These are phyloP conservation scores for Onthophagus sagittarius DNA, from an alignment of 2,888 invertebrate genomes.

Conservation along the genomic window DNA sequence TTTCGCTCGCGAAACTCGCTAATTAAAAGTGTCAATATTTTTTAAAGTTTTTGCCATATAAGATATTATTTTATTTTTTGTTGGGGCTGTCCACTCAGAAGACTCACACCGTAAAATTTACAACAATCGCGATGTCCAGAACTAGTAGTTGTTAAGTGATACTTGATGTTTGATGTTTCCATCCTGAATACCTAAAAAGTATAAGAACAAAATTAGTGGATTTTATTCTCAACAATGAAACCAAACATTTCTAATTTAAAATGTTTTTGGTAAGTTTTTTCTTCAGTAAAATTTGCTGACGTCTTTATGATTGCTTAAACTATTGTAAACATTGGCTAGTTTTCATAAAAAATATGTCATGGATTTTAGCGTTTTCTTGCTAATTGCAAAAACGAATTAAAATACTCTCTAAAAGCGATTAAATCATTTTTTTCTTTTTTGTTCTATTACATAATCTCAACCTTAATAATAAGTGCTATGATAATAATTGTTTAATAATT, in stretches of 20 bases:
- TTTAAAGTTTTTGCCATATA: neutral
- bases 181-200: neutral
- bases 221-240: neutral
- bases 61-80: neutral
- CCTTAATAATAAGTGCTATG: neutral
- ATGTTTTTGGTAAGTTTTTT: neutral
- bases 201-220: neutral
- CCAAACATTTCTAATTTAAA: neutral
- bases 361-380: neutral
- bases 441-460: neutral
- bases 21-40: neutral
- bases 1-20: neutral
- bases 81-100: neutral
- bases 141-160: neutral
- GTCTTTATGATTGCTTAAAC: neutral
- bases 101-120: neutral
- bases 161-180: neutral
- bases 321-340: neutral
- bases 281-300: neutral
- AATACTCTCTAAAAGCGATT: neutral
- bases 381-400: neutral
- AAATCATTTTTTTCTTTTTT: neutral
- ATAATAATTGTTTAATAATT: too few relatives aligned
- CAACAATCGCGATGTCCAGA: neutral
- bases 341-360: neutral